Evolutionary conservation across 2,888 invertebrate genomes (phyloP), one percentile per base, ranked within the genome.

Genomic region (Horisme vitalbata): DNA sequence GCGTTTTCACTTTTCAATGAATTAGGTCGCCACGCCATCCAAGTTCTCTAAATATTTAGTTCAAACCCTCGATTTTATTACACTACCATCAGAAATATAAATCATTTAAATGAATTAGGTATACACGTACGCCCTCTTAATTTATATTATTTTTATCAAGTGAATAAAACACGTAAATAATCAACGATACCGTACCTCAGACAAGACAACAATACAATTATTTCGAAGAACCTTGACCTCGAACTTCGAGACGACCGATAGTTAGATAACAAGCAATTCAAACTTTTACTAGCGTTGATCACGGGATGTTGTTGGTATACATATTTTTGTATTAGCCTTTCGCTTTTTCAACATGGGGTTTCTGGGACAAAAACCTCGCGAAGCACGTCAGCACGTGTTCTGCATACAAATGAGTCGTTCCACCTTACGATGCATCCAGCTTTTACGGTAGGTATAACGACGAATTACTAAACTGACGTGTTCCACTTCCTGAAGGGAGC

Each of bases 151-250:
- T 23, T 41, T 1, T 47, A 11, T 26, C 39, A 28, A 39, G 34
- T 41, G 14, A 44, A 34, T 41, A 57, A 55, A 47, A 50, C 15
- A 32, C 36, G 43, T 49, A 37, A 45, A 28, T 37, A 48, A 52
- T 41, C 37, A 52, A 51, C 39, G 46, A 35, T 20, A 35, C 4
- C 18, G 4, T 6, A n/a, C 20, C 30, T 41, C 44, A 55, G 32
- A 52, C 49, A 45, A 46, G 45, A 52, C 1, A 18, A 18, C 47
- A 55, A 45, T 28, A 36, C 32, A 35, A 52, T 47, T 45, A 41
- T 54, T 41, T 47, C 33, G 33, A 15, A 15, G 10, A 38, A 50
- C 61, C 55, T 51, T 55, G 55, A 46, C 46, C 58, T 44, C 15
- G 47, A 41, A 47, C 47, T 36, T 47, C 13, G 30, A 31, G 18